Base-by-base conservation (phyloP, 1,140 invertebrate species). In the Lepidurus packardi region DNA sequence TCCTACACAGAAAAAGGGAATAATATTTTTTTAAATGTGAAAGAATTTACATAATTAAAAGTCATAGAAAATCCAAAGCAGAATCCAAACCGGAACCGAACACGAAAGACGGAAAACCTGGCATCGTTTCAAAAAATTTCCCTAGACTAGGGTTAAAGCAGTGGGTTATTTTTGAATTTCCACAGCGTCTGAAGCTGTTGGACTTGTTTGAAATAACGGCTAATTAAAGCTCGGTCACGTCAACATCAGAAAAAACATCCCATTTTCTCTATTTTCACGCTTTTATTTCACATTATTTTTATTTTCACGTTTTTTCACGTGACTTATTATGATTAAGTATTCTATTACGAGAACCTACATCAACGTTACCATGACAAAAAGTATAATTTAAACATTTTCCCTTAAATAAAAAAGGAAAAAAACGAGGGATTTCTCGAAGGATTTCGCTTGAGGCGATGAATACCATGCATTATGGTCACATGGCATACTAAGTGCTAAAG, bases 1-100 rank as follows among this genome's bases (percentile, higher is more conserved):
- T 85, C 83, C 95, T 97, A 88, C 76, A 91, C 90, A 79, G 85
- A 84, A 84, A 84, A 84, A 21, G 21, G 53, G 21, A 83, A 75
- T 16, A 79, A 43, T 25, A 80, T 11, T 43, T 21, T 1, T 25
- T 0, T n/a, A 65, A 80, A 25, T 7, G 24, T 6, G 24, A 10
- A 45, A 44, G 13, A 77, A 44, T 24, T 8, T 43, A 8, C 25
- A 44, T 4, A n/a, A 44, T 24, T 9, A 47, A 0, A 78, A 34
- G 16, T 16, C 21, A 6, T 25, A 6, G 73, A 77, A 47, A 21
- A 44, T 25, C 8, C 43, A 25, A 16, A 77, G 34, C 43, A 78
- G 24, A 41, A 11, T 76, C 13, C 34, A 79, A 79, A 25, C 41
- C 21, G 16, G 34, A 43, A n/a, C 13, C 25, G 42, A 73, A 24